These are phyloP conservation scores for Scyliorhinus canicula DNA, from an alignment of 2,797 vertebrate species.

Conservation along the genomic window DNA sequence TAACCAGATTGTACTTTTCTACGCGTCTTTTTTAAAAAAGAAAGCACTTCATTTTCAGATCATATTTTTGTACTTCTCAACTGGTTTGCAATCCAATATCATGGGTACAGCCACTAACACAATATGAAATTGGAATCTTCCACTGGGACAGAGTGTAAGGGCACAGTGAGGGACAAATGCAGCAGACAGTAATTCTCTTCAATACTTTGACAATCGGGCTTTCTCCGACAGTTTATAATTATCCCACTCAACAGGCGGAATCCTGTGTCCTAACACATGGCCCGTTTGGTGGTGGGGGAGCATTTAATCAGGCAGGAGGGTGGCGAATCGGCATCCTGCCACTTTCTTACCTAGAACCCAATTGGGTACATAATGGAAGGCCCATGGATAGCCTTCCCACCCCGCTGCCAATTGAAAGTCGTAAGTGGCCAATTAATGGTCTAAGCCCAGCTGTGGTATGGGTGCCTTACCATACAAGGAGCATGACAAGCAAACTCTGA, in stretches of 20 bases:
- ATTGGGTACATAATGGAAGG: not conserved
- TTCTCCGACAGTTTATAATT: not conserved
- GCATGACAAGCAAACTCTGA: not conserved
- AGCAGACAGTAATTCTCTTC: not conserved
- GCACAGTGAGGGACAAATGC: not conserved
- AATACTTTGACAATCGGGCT: not conserved
- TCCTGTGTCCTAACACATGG: not conserved
- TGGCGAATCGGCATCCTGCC: not conserved
- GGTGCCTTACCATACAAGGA: no score
- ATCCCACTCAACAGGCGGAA: not conserved
- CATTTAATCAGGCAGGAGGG: not conserved
- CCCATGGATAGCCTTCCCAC: not conserved
- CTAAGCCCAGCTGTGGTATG: not conserved
- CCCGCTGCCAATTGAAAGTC: not conserved
- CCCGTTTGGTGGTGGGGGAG: not conserved
- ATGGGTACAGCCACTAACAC: not conserved
- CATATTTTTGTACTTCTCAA: not conserved
- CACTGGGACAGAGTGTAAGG: not conserved
- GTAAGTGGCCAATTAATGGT: not conserved
- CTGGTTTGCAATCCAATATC: not conserved
- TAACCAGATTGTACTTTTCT: not conserved
- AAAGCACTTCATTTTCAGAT: not conserved
- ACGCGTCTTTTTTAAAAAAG: not conserved
- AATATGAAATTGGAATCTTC: conserved; percentile 9
- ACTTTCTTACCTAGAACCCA: not conserved